Percentiles rank a stretch among this genome's conserved stretches.
Conservation (phyloP, 2,888 invertebrate species). For the Euzophera pinguis region DNA sequence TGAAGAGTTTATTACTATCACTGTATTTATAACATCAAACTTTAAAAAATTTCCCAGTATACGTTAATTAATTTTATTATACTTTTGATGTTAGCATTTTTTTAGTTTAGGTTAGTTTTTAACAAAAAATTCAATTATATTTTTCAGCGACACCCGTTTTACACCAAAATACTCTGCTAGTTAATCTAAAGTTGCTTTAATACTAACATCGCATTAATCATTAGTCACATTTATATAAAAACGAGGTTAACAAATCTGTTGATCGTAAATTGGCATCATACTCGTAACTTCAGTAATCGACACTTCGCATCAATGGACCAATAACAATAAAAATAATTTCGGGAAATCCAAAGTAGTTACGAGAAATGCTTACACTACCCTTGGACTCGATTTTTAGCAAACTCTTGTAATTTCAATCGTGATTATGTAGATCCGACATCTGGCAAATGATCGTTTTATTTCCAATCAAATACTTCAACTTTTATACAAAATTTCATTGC, state of each 20-base stretch:
- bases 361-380: slow-evolving; percentile 37
- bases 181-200: not conserved
- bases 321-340: slow-evolving; percentile 53
- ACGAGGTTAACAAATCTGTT: slow-evolving; percentile 1
- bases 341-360: slow-evolving; percentile 37
- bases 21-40: too few relatives aligned
- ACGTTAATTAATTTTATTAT: too few relatives aligned
- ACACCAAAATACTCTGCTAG: not conserved
- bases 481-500: not conserved
- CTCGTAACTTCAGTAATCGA: slow-evolving; percentile 33
- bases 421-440: not conserved
- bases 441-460: slow-evolving; percentile 1
- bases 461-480: not conserved
- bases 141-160: too few relatives aligned
- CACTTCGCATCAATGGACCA: slow-evolving; percentile 27
- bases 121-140: too few relatives aligned
- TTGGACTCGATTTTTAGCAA: slow-evolving; percentile 47
- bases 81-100: too few relatives aligned
- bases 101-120: too few relatives aligned
- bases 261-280: slow-evolving; percentile 22
- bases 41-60: too few relatives aligned
- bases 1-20: too few relatives aligned
- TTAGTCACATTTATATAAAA: not conserved
- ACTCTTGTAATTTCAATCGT: slow-evolving; percentile 3
- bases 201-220: not conserved